Base-by-base conservation (phyloP, 2,888 invertebrate species). In the Synanthedon formicaeformis region DNA sequence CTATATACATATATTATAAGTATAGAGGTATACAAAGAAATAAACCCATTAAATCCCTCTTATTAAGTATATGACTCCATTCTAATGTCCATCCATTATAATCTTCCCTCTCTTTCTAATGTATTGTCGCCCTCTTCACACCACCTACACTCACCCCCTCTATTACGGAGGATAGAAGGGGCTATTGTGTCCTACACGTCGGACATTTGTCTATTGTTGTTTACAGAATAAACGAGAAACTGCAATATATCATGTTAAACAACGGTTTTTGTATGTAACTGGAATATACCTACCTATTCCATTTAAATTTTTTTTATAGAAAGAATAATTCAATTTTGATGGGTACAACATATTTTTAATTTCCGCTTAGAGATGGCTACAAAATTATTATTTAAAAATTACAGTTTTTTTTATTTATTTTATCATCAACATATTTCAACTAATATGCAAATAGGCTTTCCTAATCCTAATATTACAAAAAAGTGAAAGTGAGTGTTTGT, bases 31-130 rank as follows among this genome's bases (percentile, higher is more conserved):
- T 34, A 8, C 10, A 34, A 34, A 34, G 34, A 34, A 34, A 45
- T 14, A 13, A 13, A 45, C 14, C 45, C 45, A 45, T 45, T 45
- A 45, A 13, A 14, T 41, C 16, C 51, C 51, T 51, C 51, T 51
- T 51, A 40, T 50, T 49, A 34, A 34, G 34, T 34, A 34, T 34
- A 54, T 66, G 66, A 73, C 73, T 73, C 75, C 74, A 75, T 78
- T 64, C 63, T 76, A 77, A 73, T 78, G 81, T 77, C 79, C 80
- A 69, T 70, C 71, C 69, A 69, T 75, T 70, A 68, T 54, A 58
- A 59, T 69, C 60, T 60, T 41, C 55, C 60, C 51, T 73, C 75
- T 60, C 72, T 54, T 13, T 48, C 54, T 73, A 66, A 55, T 51
- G 41, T 51, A 18, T 16, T 49, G 11, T 14, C 13, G 51, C 50